phyloP scores from a whole-genome alignment of 2,888 invertebrate species.

The Tenthredo amoena region DNA sequence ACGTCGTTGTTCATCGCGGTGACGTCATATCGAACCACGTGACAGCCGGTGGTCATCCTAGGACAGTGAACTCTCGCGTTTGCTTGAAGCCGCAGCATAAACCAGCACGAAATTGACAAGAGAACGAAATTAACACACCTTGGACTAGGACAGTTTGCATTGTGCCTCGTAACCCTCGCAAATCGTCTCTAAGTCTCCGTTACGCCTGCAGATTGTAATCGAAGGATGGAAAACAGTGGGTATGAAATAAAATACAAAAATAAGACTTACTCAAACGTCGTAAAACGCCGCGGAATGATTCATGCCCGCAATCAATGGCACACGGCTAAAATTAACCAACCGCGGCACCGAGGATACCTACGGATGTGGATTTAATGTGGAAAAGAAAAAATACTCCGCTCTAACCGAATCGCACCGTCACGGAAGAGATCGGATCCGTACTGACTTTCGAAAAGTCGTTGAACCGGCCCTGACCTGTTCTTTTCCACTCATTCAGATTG shows the following conservation, averaged over 20 bases:
- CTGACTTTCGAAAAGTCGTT: background rate
- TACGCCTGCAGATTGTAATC: background rate
- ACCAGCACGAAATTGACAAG: conserved; percentile 24
- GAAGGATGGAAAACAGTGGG: background rate
- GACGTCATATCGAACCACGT: conserved; percentile 40
- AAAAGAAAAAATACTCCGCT: background rate
- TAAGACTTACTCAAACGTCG: background rate
- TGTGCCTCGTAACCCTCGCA: background rate
- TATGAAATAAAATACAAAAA: background rate
- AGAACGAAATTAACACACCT: background rate
- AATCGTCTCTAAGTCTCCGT: background rate
- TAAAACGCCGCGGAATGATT: conserved; percentile 13
- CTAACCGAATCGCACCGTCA: background rate
- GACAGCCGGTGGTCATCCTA: conserved; percentile 45
- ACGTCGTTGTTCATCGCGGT: conserved; percentile 17
- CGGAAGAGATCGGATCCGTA: background rate
- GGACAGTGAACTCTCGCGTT: conserved; percentile 54
- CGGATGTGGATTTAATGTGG: background rate
- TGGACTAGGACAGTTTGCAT: background rate
- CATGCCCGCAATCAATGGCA: conserved; percentile 14
- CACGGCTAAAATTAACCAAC: background rate
- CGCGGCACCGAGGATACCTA: background rate
- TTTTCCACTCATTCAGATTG: background rate
- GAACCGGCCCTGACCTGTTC: background rate
- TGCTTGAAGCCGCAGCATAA: background rate